A percentile compares a stretch with the other conserved stretches of the same genome.
phyloP scores from a whole-genome alignment of 2,797 vertebrate species.

The Harpagifer antarcticus region DNA sequence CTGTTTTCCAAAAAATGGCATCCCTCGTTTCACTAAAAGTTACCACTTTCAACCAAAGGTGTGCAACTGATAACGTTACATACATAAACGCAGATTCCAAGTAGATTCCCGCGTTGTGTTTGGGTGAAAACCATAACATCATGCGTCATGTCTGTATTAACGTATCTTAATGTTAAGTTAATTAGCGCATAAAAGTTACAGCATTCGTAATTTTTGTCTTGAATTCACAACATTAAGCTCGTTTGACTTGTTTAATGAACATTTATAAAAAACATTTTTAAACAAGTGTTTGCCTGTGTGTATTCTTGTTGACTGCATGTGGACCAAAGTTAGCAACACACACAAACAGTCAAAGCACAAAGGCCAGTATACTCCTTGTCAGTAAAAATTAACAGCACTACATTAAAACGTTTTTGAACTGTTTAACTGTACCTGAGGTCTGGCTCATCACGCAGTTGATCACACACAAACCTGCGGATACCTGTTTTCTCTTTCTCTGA shows the following conservation, averaged over 20 bases:
- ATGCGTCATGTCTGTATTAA: background rate
- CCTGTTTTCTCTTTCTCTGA: constrained; percentile 4
- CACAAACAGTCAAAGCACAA: background rate
- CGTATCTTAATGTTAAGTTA: background rate
- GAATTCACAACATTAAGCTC: background rate
- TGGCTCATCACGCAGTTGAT: constrained; percentile 57
- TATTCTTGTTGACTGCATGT: no score
- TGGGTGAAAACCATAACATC: background rate
- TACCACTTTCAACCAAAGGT: background rate
- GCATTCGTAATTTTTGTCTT: background rate
- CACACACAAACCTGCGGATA: constrained; percentile 71
- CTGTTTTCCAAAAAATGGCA: no score
- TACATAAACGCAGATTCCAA: background rate
- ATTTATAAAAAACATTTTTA: no score
- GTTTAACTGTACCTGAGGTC: constrained; percentile 76
- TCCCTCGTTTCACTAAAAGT: background rate
- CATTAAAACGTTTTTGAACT: accelerated
- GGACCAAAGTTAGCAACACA: background rate
- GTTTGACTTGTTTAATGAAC: background rate
- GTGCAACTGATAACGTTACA: background rate
- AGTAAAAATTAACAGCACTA: background rate
- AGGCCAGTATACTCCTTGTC: accelerated
- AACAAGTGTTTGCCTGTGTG: no score
- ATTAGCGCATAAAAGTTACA: background rate
- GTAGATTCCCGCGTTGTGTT: no score